phyloP scores from a whole-genome alignment of 2,113 vertebrate genomes.

The Gallinago media region DNA sequence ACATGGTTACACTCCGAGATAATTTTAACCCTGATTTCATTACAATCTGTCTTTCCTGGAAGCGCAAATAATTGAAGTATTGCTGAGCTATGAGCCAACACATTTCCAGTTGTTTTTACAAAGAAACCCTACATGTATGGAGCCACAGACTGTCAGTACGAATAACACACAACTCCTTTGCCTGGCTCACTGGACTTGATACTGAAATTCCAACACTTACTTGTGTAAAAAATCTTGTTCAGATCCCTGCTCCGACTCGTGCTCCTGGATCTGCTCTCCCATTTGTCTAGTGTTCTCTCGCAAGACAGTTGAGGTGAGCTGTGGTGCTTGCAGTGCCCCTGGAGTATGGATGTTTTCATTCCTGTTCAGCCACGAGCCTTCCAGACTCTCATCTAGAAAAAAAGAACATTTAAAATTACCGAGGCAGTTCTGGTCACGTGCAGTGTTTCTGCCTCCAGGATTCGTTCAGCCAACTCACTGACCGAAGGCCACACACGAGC shows the following conservation, averaged over 20 bases:
- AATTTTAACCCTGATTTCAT: not conserved
- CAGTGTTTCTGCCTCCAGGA: too few species aligned
- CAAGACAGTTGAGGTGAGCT: constrained; percentile 96
- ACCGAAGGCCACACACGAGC: accelerated
- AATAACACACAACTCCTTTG: not conserved
- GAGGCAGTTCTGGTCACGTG: not conserved
- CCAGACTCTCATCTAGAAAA: constrained; percentile 90
- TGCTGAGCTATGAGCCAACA: not conserved
- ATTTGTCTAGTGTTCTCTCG: constrained; percentile 92
- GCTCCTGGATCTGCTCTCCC: constrained; percentile 94
- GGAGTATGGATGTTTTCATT: constrained; percentile 94
- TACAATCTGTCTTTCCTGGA: not conserved
- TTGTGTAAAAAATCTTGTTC: constrained; percentile 98
- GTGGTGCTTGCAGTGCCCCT: constrained; percentile 89
- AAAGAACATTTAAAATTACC: not conserved
- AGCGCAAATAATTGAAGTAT: not conserved
- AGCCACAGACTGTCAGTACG: not conserved
- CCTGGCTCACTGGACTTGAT: not conserved
- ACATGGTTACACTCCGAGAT: not conserved
- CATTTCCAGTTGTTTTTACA: not conserved
- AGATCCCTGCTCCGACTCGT: constrained; percentile 94
- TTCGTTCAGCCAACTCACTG: not conserved
- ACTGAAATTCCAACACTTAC: constrained; percentile 74
- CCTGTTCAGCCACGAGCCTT: constrained; percentile 94
- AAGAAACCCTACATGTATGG: not conserved